A percentile compares a stretch with the other conserved stretches of the same genome.
Evolutionary conservation across 2,888 invertebrate genomes (phyloP).

Genomic region (Cryptocephalus moraei): DNA sequence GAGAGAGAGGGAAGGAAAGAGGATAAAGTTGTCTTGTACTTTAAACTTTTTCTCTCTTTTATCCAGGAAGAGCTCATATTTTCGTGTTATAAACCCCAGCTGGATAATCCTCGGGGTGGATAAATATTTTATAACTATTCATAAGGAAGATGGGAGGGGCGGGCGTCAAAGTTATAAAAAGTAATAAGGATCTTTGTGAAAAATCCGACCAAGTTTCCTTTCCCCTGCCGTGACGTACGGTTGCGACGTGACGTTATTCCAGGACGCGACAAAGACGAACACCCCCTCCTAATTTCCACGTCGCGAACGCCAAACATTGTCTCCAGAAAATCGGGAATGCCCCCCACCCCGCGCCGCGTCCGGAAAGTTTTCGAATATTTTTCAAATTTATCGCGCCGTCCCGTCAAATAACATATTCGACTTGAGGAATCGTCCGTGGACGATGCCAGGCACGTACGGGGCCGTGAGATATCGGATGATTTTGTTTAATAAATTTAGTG

Average conservation of each 20-base stretch:
- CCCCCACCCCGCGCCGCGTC: neutral
- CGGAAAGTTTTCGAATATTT: conserved; percentile 22
- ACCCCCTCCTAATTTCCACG: conserved; percentile 21
- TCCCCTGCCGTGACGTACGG: conserved; percentile 28
- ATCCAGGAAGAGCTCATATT: no score
- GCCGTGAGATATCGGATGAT: conserved; percentile 7
- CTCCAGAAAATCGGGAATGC: no score
- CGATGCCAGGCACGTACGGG: conserved; percentile 19
- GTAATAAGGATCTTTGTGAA: conserved; percentile 25
- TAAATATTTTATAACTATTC: conserved; percentile 6
- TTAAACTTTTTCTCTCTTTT: no score
- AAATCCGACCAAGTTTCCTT: conserved; percentile 25
- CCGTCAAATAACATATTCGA: conserved; percentile 22
- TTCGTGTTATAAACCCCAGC: neutral
- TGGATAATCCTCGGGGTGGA: neutral
- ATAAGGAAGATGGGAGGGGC: conserved; percentile 3
- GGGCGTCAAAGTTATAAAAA: conserved; percentile 17
- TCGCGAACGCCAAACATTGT: no score
- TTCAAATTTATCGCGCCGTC: conserved; percentile 20
- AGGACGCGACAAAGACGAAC: conserved; percentile 24
- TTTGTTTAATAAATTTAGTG: conserved; percentile 20
- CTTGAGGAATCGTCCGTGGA: conserved; percentile 14
- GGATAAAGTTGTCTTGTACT: no score
- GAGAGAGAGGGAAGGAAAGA: no score
- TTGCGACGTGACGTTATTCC: conserved; percentile 29